Base-by-base conservation (phyloP, 2,888 invertebrate genomes). In the Nowickia ferox region DNA sequence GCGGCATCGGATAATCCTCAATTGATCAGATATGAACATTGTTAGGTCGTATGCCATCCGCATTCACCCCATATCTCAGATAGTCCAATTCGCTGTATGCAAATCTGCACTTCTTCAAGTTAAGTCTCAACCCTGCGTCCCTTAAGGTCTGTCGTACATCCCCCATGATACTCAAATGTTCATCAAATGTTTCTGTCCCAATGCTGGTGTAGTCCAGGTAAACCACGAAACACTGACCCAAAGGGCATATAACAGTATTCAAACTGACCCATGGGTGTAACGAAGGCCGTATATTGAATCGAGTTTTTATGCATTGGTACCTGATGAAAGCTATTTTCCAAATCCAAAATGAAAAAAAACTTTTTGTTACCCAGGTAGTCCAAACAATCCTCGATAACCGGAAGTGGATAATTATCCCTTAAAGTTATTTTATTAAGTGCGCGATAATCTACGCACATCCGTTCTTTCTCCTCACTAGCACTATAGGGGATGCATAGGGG, bases 161-260 rank as follows among this genome's bases (percentile, higher is more conserved):
- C 13, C 3, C 13, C 15, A 65, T 15, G 22, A 15, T 15, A 15
- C 13, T 13, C 11, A 66, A 66, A 46, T 74, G 74, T 22, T 75
- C 63, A 2, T 46, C 51, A 42, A 53, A 53, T 6, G 44, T 75
- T 10, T 51, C 15, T 8, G 48, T 68, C 8, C 46, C 63, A 44
- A 65, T 65, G 22, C 63, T 65, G 2, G 46, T 46, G 44, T 44
- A 46, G n/a, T 65, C 71, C 15, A 71, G 42, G 57, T 71, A 71
- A 15, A 71, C 57, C 8, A 68, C 66, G 13, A 66, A 55, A 22
- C 77, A 44, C 19, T 38, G 30, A 46, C 59, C 59, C 68, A 78
- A 13, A 59, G 48, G 19, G 77, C 57, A 30, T 30, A 30, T 30
- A 30, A 30, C 2, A 30, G 30, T 3, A 30, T 30, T 30, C 2